Base-by-base conservation (phyloP, 2,113 vertebrate genomes). In the Coturnix japonica region DNA sequence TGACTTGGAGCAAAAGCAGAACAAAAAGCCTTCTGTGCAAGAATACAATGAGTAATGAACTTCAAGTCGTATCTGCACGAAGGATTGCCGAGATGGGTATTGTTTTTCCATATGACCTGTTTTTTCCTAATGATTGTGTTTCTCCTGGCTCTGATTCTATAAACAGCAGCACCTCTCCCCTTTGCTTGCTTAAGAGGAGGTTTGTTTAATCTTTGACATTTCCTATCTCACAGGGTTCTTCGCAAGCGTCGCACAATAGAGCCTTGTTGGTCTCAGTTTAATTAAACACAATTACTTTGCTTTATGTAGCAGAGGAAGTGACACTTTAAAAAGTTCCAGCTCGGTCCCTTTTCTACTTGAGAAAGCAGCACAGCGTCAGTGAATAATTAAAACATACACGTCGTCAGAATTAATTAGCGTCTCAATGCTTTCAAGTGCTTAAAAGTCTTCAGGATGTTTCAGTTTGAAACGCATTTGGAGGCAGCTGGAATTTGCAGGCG, bases 21-120 rank as follows among this genome's bases (percentile, higher is more conserved):
- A 97, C 94, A 98, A 95, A 97, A 97, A 94, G 85, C 94, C 96
- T 97, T 97, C 97, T 97, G 96, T 98, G 87, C 93, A 39, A 30
- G 77, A 91, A 79, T 84, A 97, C 95, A 97, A 95, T 97, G 96
- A 96, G 97, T 96, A 97, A 97, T 96, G 96, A 90, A 93, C 91
- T 87, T 85, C 93, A 84, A 82, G 35, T 74, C 92, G 82, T 85
- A 90, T 89, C 95, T 87, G 72, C 96, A 76, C 90, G 92, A 96
- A 85, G 41, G 76, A 97, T 87, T 66, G 30, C 96, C 95, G 87
- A 80, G 61, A 57, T 95, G 77, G 96, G 97, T 92, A 91, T 78
- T 85, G 87, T 94, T 95, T 96, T 95, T 97, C 96, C 96, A 87
- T 83, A 66, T 97, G 97, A 96, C 96, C 81, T 94, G 92, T 0